Evolutionary conservation across 1,140 invertebrate species (phyloP), one percentile per base, ranked within the genome.

Genomic region (Globodera ellingtonae): DNA sequence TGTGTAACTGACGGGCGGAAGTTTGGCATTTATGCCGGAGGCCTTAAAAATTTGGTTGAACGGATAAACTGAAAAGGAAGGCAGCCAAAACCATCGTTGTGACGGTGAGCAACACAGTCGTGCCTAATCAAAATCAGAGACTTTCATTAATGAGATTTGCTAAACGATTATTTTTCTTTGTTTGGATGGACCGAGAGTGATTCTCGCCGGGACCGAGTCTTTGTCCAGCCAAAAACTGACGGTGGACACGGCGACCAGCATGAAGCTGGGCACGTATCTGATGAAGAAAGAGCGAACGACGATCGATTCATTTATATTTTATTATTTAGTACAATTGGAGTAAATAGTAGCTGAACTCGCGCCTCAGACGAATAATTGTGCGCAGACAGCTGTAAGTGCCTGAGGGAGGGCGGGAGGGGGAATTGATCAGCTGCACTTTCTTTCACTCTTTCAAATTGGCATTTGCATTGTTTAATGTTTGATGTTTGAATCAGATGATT

Each of bases 191-290:
- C 95, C 95, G 0, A 97, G 90, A 0, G 95, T 96, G 0, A 97
- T 95, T 15, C 95, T 91, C 6, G 88, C 87, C 59, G 95, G 95
- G 79, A 97, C 95, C 69, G 95, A 95, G 88, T 95, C 95, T 92
- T 97, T 95, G 92, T 98, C 95, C 87, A 97, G 84, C 95, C 95
- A 98, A 91, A 97, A 97, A 78, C 94, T 96, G 78, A 97, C 96
- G 95, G 95, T 97, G 48, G 95, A 96, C 76, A 97, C 95, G 89
- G 97, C 96, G 88, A 97, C 95, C 18, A 88, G 82, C 91, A 92
- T 92, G 78, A 90, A 90, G 76, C 89, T 90, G 15, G 89, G 87
- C 66, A 88, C 84, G 62, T 89, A 70, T 10, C 67, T 70, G 67
- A 18, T 10, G 6, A 70, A 35, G n/a, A 47, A 21, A 35, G 24